Percentiles rank a stretch among this genome's conserved stretches.
These are phyloP conservation scores for Rhynchonema sp. DNA, from an alignment of 2,888 invertebrate species.

Conservation along the genomic window DNA sequence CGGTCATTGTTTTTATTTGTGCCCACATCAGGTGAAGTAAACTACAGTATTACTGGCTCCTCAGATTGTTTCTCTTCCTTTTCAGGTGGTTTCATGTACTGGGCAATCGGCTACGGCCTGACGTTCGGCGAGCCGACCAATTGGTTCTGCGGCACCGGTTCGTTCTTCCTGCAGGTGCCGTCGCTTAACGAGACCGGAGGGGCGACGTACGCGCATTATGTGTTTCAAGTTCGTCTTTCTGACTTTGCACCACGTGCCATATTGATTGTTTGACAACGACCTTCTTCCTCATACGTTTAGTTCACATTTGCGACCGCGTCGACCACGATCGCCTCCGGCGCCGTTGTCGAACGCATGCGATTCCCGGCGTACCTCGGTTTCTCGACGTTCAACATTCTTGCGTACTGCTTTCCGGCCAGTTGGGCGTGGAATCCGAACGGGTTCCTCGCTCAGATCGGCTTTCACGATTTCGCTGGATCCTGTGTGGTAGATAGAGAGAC, in stretches of 20 bases:
- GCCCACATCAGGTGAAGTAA: too few relatives aligned
- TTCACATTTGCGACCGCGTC: conserved; percentile 22
- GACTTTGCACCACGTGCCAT: too few relatives aligned
- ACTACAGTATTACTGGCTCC: too few relatives aligned
- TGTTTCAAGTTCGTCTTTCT: too few relatives aligned
- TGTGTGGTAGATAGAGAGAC: conserved; percentile 5
- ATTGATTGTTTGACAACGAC: too few relatives aligned
- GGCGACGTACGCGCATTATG: neutral
- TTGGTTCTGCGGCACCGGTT: neutral
- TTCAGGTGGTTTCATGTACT: conserved; percentile 2
- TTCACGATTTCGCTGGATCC: neutral
- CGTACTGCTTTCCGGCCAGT: conserved; percentile 13
- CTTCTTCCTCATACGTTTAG: too few relatives aligned
- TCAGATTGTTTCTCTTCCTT: too few relatives aligned
- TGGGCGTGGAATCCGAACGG: conserved; percentile 14
- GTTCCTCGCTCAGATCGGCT: neutral
- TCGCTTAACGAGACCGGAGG: neutral
- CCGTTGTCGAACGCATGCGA: conserved; percentile 23
- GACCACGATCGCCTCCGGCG: conserved; percentile 26
- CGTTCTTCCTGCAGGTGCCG: neutral
- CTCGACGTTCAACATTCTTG: conserved; percentile 14
- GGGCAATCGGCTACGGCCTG: conserved; percentile 2
- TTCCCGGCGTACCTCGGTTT: conserved; percentile 21
- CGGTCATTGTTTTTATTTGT: too few relatives aligned
- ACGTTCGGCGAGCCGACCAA: neutral